Evolutionary conservation across 1,140 invertebrate genomes (phyloP).

Genomic region (Pseudomyrmex pallidus): DNA sequence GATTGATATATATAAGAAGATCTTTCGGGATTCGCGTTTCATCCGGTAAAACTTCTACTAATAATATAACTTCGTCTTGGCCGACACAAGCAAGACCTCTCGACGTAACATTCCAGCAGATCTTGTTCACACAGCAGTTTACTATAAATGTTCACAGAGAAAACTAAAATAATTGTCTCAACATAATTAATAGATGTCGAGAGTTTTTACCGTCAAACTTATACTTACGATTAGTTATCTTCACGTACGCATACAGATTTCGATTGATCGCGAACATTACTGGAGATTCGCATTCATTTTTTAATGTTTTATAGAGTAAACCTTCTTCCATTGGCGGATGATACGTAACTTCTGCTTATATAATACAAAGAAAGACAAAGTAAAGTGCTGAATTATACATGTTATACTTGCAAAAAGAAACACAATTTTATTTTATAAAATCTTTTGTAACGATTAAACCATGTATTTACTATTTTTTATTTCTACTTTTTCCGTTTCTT

Average conservation of each 20-base stretch:
- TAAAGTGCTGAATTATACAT: background rate
- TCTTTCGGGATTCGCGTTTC: conserved; percentile 91
- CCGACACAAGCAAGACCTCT: conserved; percentile 92
- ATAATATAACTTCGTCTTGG: conserved; percentile 93
- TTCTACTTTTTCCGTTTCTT: too few relatives aligned
- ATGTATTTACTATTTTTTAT: too few relatives aligned
- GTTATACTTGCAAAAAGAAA: background rate
- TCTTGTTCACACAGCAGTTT: conserved; percentile 92
- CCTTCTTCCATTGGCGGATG: conserved; percentile 86
- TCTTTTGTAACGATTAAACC: too few relatives aligned
- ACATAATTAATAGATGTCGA: background rate
- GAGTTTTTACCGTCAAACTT: background rate
- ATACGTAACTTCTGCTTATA: conserved; percentile 85
- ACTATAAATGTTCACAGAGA: conserved; percentile 85
- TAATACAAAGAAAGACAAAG: conserved; percentile 5
- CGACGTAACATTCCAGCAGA: conserved; percentile 93
- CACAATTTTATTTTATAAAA: too few relatives aligned
- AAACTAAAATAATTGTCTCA: background rate
- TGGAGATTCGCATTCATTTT: conserved; percentile 86
- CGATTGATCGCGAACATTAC: conserved; percentile 92
- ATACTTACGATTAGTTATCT: conserved; percentile 91
- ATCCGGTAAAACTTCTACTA: conserved; percentile 90
- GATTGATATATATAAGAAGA: conserved; percentile 91
- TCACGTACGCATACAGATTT: conserved; percentile 92
- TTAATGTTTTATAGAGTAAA: conserved; percentile 85